These are phyloP conservation scores for Desoria tigrina DNA, from an alignment of 2,888 invertebrate genomes.

Conservation along the genomic window DNA sequence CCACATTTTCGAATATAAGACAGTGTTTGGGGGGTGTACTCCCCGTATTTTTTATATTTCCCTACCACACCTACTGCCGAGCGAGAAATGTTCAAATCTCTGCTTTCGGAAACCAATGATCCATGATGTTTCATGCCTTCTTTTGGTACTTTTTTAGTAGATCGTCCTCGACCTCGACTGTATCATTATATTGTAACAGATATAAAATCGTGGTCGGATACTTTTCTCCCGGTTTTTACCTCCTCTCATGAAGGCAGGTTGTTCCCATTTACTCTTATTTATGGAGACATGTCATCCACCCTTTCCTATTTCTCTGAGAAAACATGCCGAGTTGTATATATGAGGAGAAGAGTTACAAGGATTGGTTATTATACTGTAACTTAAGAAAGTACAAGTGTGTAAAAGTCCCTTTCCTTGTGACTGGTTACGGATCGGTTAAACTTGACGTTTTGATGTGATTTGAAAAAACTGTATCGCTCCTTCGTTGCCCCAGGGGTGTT, in stretches of 20 bases:
- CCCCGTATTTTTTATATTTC: slow-evolving; percentile 1
- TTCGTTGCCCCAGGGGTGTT: too few species aligned
- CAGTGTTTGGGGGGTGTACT: not conserved
- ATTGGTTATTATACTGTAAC: not conserved
- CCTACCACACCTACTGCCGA: slow-evolving; percentile 13
- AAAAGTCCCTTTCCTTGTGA: too few species aligned
- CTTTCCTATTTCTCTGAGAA: slow-evolving; percentile 44
- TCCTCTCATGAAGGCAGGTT: slow-evolving; percentile 26
- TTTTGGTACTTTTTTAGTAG: too few species aligned
- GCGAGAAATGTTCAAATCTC: not conserved
- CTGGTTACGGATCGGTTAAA: too few species aligned
- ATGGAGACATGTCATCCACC: slow-evolving; percentile 50
- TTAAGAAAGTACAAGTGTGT: too few species aligned
- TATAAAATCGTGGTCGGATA: not conserved
- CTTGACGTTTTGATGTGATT: too few species aligned
- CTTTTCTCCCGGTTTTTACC: slow-evolving; percentile 37
- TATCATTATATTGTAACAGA: not conserved
- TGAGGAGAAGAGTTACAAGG: slow-evolving; percentile 1
- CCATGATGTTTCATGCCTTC: too few species aligned
- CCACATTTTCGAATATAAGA: too few species aligned
- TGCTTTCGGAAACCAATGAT: not conserved
- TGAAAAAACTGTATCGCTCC: too few species aligned
- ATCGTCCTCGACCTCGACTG: too few species aligned
- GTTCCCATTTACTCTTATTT: slow-evolving; percentile 50
- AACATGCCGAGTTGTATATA: slow-evolving; percentile 31